phyloP scores from a whole-genome alignment of 2,113 vertebrate genomes.

The Eptesicus fuscus region DNA sequence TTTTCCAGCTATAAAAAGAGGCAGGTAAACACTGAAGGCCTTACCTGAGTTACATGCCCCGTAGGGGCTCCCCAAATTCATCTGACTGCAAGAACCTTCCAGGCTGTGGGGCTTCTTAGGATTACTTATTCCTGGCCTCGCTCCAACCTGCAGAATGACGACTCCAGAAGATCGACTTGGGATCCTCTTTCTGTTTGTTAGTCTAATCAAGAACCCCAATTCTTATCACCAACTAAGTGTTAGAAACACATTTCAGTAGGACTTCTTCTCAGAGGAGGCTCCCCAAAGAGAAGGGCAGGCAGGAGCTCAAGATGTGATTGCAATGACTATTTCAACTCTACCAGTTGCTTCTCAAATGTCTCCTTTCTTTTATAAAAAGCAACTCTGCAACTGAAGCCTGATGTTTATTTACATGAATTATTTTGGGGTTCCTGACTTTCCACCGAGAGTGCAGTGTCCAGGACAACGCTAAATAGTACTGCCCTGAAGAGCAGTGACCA shows the following conservation, averaged over 20 bases:
- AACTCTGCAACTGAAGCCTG: background rate
- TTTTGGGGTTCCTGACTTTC: background rate
- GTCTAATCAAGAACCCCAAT: background rate
- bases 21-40: background rate
- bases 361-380: slow-evolving; percentile 15
- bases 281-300: background rate
- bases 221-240: background rate
- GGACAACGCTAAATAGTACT: background rate
- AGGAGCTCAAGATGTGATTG: background rate
- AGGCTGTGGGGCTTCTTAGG: background rate
- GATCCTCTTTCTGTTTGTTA: background rate
- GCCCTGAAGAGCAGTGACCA: background rate
- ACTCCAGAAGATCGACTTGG: background rate
- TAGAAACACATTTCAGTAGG: background rate
- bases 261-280: background rate
- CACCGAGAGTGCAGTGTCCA: background rate
- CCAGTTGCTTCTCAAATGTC: background rate
- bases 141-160: background rate
- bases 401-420: background rate
- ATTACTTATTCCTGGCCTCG: background rate
- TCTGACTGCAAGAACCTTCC: background rate
- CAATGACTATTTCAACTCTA: background rate
- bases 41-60: background rate
- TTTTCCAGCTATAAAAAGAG: background rate
- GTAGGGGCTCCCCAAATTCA: too few relatives aligned